Base-by-base conservation (phyloP, 1,140 invertebrate species). In the Copidosoma floridanum region DNA sequence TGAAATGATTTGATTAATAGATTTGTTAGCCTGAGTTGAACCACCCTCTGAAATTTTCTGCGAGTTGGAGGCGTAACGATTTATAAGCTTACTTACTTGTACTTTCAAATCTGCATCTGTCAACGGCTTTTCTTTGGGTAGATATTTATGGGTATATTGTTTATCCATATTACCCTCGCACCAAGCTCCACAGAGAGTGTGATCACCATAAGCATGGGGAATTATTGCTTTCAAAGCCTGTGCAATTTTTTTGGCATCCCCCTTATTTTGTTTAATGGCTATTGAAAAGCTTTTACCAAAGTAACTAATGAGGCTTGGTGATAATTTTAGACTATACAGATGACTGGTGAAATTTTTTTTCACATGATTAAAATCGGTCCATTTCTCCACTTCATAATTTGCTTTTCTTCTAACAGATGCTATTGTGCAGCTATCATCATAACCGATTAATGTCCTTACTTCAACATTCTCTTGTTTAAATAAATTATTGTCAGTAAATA, bases 281-380 rank as follows among this genome's bases (percentile, higher is more conserved):
- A 63, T 20, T 0, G 40, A 44, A 51, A 64, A 64, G 18, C 27
- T 48, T 35, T 64, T 41, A 50, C 51, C 57, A 8, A 64, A 58
- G 40, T 64, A 64, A 16, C 55, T 24, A 18, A 63, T 48, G 8
- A 61, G 23, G 29, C 24, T 29, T 12, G 55, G 54, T 3, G 50
- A 37, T 20, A 60, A 18, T 29, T 65, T 56, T 37, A 60, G 51
- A n/a, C 40, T 50, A 23, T 65, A 65, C 12, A 64, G 23, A 14
- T 38, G 24, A 24, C 44, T 58, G 2, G 10, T 29, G 5, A 67
- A 47, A 1, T 18, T 54, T 35, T 37, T 47, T 14, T 24, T 38
- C 23, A 58, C 35, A 41, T 65, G 64, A 23, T 67, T 67, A 20
- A 32, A 43, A 37, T 68, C 66, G 3, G 61, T 47, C 57, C 53